Conservation (phyloP, 2,888 invertebrate genomes). For the Cephus nigrinus region DNA sequence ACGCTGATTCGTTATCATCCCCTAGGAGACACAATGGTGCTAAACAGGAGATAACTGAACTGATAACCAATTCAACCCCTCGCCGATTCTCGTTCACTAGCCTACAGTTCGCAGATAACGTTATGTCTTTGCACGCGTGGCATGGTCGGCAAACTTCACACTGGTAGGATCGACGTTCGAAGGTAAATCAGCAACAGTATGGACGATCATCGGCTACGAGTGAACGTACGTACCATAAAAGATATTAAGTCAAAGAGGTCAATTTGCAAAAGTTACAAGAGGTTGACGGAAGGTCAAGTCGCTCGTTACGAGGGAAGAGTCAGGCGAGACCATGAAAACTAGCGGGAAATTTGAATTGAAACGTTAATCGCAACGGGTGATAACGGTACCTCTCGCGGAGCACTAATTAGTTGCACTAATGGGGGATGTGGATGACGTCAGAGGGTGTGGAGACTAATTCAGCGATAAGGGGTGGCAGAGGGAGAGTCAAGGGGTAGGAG, state of each 20-base stretch:
- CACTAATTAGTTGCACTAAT: slow-evolving; percentile 11
- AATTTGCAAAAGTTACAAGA: background rate
- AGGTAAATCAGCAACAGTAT: background rate
- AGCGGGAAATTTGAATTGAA: slow-evolving; percentile 8
- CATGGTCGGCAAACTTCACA: background rate
- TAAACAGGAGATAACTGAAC: slow-evolving; percentile 59
- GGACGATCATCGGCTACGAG: background rate
- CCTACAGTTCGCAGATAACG: background rate
- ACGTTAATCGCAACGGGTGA: slow-evolving; percentile 7
- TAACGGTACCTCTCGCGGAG: background rate
- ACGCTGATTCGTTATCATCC: slow-evolving; percentile 57
- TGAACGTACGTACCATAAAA: background rate
- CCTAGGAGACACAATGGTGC: slow-evolving; percentile 57
- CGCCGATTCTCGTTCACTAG: background rate
- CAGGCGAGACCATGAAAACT: background rate
- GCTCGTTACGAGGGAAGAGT: background rate
- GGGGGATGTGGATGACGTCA: slow-evolving; percentile 2
- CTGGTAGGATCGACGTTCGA: background rate
- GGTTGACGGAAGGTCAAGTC: background rate
- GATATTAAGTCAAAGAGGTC: background rate
- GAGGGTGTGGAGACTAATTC: background rate
- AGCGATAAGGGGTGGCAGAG: background rate
- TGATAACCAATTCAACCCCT: slow-evolving; percentile 38
- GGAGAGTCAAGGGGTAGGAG: background rate
- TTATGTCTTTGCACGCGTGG: background rate